Conservation (phyloP, 2,888 invertebrate genomes). For the Hipparchia semele region DNA sequence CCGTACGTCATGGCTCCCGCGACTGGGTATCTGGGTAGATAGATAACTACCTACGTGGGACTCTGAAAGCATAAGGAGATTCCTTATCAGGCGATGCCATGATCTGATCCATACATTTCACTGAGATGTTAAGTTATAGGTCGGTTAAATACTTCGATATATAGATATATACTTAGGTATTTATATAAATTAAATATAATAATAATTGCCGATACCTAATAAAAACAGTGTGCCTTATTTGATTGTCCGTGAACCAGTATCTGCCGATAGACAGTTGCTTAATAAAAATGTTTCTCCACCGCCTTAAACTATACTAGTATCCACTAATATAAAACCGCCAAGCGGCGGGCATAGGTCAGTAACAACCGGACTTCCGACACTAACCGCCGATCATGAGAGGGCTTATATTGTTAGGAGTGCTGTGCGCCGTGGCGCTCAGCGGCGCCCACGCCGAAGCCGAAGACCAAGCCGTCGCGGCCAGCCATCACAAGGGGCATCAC, state of each 20-base stretch:
- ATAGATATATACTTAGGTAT: neutral
- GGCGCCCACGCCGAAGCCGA: constrained; percentile 56
- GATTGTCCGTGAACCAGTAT: constrained; percentile 71
- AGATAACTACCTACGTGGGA: too few species aligned
- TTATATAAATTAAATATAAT: neutral
- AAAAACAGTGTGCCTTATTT: constrained; percentile 39
- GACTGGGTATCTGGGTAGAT: too few species aligned
- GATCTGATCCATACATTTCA: too few species aligned
- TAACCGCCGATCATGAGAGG: constrained; percentile 59
- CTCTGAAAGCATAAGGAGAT: too few species aligned
- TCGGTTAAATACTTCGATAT: constrained; percentile 25
- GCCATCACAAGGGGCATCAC: constrained; percentile 76
- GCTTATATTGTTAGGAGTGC: constrained; percentile 62
- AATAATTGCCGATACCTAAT: constrained; percentile 12
- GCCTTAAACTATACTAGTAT: constrained; percentile 53
- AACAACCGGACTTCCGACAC: constrained; percentile 70
- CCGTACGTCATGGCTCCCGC: too few species aligned
- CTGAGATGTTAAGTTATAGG: constrained; percentile 16
- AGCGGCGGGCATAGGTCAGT: constrained; percentile 67
- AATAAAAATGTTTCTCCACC: constrained; percentile 69
- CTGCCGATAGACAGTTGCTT: constrained; percentile 65
- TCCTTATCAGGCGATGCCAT: too few species aligned
- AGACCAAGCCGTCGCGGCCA: constrained; percentile 77
- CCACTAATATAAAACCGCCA: constrained; percentile 74
- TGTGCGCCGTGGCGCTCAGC: constrained; percentile 68